These are phyloP conservation scores for Lucilia sericata DNA, from an alignment of 1,140 invertebrate species.

Conservation along the genomic window DNA sequence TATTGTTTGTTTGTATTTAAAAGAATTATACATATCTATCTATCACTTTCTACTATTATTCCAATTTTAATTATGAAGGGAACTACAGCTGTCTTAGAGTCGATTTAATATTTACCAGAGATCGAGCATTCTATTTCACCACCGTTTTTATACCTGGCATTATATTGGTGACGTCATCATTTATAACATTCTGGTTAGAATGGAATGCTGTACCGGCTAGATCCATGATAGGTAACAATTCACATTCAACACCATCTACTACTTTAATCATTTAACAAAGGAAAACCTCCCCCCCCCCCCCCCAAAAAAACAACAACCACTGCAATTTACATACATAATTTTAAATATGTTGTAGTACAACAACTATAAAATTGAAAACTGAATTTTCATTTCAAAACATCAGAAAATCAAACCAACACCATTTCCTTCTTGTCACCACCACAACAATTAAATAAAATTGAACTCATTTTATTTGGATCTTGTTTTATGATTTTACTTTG, in stretches of 20 bases:
- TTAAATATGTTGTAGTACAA: slow-evolving; percentile 13
- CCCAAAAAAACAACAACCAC: slow-evolving; percentile 37
- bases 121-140: slow-evolving; percentile 94
- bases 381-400: not conserved
- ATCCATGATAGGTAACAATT: slow-evolving; percentile 83
- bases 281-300: no score
- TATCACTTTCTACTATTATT: slow-evolving; percentile 8
- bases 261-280: not conserved
- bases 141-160: slow-evolving; percentile 93
- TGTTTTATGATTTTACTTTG: not conserved
- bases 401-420: not conserved
- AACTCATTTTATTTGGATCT: not conserved
- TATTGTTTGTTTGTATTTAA: not conserved
- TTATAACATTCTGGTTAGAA: slow-evolving; percentile 93
- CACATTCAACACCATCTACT: slow-evolving; percentile 47
- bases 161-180: slow-evolving; percentile 90
- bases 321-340: slow-evolving; percentile 47
- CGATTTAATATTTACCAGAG: slow-evolving; percentile 90
- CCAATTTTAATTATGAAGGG: slow-evolving; percentile 70
- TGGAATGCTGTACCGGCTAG: slow-evolving; percentile 92
- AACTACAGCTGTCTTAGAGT: slow-evolving; percentile 93
- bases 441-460: not conserved
- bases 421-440: not conserved
- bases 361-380: not conserved
- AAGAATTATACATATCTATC: not conserved